These are phyloP conservation scores for Pelodytes ibericus DNA, from an alignment of 2,797 vertebrate genomes.

Conservation along the genomic window DNA sequence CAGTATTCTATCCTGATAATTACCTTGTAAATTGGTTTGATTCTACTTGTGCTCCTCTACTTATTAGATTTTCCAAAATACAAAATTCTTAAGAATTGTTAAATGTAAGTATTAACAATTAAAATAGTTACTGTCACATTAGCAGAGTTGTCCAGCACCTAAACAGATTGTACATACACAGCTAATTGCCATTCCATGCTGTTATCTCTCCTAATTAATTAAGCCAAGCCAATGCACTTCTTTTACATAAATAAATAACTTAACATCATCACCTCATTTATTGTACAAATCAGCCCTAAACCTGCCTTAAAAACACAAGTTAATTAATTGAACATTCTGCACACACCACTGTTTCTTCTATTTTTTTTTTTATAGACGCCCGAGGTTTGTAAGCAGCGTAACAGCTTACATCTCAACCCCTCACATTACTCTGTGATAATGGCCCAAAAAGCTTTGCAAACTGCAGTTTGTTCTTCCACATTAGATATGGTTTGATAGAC, in stretches of 20 bases:
- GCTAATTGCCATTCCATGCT: conserved; percentile 45
- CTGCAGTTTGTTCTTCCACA: too few relatives aligned
- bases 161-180: conserved; percentile 25
- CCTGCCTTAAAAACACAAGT: conserved; percentile 32
- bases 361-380: neutral
- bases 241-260: conserved; percentile 47
- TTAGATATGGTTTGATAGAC: too few relatives aligned
- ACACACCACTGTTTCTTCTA: conserved; percentile 33
- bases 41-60: too few relatives aligned
- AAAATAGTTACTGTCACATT: conserved; percentile 47
- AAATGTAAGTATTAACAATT: conserved; percentile 13
- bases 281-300: conserved; percentile 49
- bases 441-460: too few relatives aligned
- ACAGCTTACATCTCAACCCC: neutral
- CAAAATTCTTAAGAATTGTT: too few relatives aligned
- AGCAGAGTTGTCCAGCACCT: conserved; percentile 17
- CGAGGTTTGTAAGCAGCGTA: conserved; percentile 16
- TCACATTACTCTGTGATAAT: too few relatives aligned
- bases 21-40: too few relatives aligned
- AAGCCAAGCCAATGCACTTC: conserved; percentile 20
- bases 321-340: conserved; percentile 44
- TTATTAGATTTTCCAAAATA: too few relatives aligned
- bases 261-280: conserved; percentile 26
- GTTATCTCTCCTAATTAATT: conserved; percentile 47
- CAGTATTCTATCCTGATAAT: too few relatives aligned